Conservation (phyloP, 2,113 vertebrate species). For the Corythornis madagascariensis region DNA sequence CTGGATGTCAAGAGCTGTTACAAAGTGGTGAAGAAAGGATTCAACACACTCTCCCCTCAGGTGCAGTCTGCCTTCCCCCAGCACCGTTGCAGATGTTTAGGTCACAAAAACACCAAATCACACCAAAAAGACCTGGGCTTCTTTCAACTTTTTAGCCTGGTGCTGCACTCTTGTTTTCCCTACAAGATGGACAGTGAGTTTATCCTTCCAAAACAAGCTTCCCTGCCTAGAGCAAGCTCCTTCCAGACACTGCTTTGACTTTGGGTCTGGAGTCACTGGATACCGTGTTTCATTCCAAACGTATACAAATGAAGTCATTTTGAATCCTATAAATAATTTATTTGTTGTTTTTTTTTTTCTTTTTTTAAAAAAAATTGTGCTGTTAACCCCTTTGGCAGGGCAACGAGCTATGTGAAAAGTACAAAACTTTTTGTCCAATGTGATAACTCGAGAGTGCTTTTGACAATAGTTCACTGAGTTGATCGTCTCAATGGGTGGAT, state of each 20-base stretch:
- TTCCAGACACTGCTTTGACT: slow-evolving; percentile 64
- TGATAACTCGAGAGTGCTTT: slow-evolving; percentile 83
- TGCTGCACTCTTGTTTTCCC: slow-evolving; percentile 31
- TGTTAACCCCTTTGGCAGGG: slow-evolving; percentile 83
- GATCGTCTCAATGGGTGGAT: slow-evolving; percentile 78
- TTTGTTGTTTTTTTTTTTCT: slow-evolving; percentile 52
- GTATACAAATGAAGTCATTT: slow-evolving; percentile 88
- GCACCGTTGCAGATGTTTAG: slow-evolving; percentile 34
- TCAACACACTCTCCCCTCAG: slow-evolving; percentile 18
- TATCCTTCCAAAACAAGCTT: slow-evolving; percentile 51
- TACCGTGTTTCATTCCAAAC: slow-evolving; percentile 76
- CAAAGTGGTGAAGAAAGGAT: slow-evolving; percentile 39
- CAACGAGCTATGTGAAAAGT: slow-evolving; percentile 86
- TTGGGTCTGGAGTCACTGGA: slow-evolving; percentile 63
- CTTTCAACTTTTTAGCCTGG: slow-evolving; percentile 36
- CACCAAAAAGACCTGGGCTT: slow-evolving; percentile 4
- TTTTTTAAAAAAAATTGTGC: slow-evolving; percentile 79
- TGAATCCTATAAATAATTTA: slow-evolving; percentile 88
- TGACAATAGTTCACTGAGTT: slow-evolving; percentile 82
- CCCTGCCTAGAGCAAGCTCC: slow-evolving; percentile 56
- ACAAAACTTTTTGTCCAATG: slow-evolving; percentile 88
- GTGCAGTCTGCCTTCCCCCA: slow-evolving; percentile 47
- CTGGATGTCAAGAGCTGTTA: slow-evolving; percentile 4
- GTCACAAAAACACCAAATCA: neutral
- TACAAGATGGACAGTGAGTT: slow-evolving; percentile 54